Evolutionary conservation across 2,797 vertebrate genomes (phyloP).

Genomic region (Lophotriccus pileatus): DNA sequence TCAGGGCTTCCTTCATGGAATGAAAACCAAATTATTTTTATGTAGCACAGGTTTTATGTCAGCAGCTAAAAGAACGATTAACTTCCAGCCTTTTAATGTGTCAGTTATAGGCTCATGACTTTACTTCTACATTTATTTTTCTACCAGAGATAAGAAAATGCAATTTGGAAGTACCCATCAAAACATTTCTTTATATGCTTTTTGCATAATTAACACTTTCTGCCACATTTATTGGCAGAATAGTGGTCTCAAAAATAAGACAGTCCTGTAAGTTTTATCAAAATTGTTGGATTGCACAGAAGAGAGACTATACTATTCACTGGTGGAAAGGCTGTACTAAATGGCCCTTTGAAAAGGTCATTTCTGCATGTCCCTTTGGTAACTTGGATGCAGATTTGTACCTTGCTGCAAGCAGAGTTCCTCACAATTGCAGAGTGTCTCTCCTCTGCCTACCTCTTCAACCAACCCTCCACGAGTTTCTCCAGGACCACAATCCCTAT

Average conservation of each 20-base stretch:
- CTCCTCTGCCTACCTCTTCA: not conserved
- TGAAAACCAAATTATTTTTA: not conserved
- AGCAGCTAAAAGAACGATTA: not conserved
- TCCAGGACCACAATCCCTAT: not conserved
- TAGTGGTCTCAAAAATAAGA: not conserved
- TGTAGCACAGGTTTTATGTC: not conserved
- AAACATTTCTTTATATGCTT: not conserved
- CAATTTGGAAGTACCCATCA: not conserved
- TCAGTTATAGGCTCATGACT: not conserved
- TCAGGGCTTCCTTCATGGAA: conserved; percentile 84
- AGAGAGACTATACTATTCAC: not conserved
- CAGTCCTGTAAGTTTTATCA: not conserved
- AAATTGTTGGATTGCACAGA: not conserved
- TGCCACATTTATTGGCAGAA: not conserved
- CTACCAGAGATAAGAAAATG: not conserved
- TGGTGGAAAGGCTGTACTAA: not conserved
- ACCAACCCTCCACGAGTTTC: not conserved
- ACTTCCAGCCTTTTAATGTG: not conserved
- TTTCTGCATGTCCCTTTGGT: not conserved
- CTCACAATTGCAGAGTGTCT: not conserved
- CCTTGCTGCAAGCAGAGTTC: not conserved
- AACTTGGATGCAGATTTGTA: not conserved
- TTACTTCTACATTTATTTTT: not conserved
- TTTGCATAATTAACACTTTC: not conserved
- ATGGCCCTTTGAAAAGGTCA: not conserved